Evolutionary conservation across 2,797 vertebrate genomes (phyloP).

Genomic region (Crocodylus rhombifer): DNA sequence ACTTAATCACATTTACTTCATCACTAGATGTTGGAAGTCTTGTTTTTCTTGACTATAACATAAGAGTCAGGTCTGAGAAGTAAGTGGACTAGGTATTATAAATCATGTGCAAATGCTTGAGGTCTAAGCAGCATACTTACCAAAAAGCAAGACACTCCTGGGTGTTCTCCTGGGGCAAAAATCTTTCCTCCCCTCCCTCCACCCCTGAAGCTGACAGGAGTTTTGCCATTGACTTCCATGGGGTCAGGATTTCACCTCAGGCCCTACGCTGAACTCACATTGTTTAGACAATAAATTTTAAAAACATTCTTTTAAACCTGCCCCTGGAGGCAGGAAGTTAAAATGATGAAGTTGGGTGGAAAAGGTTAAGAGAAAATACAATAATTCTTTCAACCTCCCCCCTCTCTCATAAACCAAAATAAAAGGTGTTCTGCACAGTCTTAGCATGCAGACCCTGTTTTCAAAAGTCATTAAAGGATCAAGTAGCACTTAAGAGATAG

Average conservation of each 20-base stretch:
- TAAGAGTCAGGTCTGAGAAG: slow-evolving; percentile 10
- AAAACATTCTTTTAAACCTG: neutral
- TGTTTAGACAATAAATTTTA: neutral
- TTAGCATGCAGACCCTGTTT: neutral
- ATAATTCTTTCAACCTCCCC: neutral
- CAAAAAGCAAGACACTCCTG: neutral
- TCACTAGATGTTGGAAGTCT: neutral
- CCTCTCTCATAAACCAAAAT: neutral
- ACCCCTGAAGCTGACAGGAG: neutral
- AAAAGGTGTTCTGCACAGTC: neutral
- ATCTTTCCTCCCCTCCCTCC: neutral
- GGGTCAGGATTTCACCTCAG: neutral
- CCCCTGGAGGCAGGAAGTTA: neutral
- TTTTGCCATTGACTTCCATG: neutral
- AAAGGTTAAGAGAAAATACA: neutral
- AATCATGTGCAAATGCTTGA: neutral
- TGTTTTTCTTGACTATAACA: neutral
- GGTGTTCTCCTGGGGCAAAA: neutral
- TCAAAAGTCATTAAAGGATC: neutral
- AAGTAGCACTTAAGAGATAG: neutral
- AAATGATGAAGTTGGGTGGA: neutral
- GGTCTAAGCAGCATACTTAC: neutral
- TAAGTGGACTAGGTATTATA: accelerated
- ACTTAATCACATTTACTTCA: neutral
- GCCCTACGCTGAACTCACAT: neutral